Evolutionary conservation across 2,888 invertebrate genomes (phyloP), one percentile per base, ranked within the genome.

Genomic region (Trissolcus japonicus): DNA sequence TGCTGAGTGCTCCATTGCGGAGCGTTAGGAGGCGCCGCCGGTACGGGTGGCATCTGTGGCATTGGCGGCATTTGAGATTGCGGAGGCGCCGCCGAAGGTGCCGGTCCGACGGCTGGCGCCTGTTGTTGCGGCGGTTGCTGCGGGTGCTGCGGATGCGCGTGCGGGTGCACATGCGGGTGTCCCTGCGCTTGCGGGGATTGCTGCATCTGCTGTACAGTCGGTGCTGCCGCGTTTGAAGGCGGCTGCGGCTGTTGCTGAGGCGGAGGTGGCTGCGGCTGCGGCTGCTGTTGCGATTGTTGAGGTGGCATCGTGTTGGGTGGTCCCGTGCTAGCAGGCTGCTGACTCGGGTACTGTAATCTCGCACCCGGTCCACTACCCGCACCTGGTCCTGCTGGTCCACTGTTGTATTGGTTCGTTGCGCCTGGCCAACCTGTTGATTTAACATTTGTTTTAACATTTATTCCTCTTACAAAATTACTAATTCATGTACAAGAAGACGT

Each of bases 371-470:
- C 86, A 72, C 48, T 16, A 0, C 43, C 71, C 72, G 82, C 86
- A 57, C 83, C 86, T 73, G 54, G n/a, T 6, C 35, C 40, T 9
- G 43, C 41, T 7, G 83, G 85, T 78, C 83, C 86, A 75, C 84
- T 86, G 80, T 85, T 87, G 85, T 86, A 89, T 84, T 87, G 88
- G 83, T 91, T 92, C 82, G 89, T 88, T 80, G 92, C 92, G 83
- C 92, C 92, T 82, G 93, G 92, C 94, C 94, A 94, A 85, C 92
- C 91, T 90, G 46, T 16, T 46, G 16, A 46, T 46, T 16, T 46
- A 1, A 46, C 16, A 16, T 46, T 14, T 11, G 2, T 46, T 14
- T 46, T 1, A 46, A 46, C 6, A 9, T 14, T 14, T 1, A 46
- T 1, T 25, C 4, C 4, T 25, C 25, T 25, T 25, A 25, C 25